Conservation (phyloP, 2,113 vertebrate species). For the Natator depressus region DNA sequence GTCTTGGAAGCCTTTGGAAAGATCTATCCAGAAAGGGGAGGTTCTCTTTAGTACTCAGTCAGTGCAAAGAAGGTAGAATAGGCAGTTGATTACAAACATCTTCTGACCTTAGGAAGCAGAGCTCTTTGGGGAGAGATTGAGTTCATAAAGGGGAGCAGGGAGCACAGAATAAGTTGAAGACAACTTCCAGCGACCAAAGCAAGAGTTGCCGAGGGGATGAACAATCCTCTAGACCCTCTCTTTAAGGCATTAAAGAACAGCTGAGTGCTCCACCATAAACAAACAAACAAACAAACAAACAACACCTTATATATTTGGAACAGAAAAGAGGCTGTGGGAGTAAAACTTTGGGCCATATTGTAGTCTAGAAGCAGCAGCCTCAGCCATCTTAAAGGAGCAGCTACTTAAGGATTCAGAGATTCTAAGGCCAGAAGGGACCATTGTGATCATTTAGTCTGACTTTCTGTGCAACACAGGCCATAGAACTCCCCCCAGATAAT, state of each 20-base stretch:
- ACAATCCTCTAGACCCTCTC: neutral
- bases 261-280: neutral
- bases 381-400: neutral
- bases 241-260: neutral
- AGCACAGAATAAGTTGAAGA: neutral
- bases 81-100: neutral
- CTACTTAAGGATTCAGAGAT: neutral
- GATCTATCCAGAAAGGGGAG: too few species aligned
- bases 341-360: neutral
- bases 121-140: neutral
- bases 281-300: neutral
- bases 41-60: accelerated
- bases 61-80: neutral
- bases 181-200: neutral
- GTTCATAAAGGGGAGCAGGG: neutral
- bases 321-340: neutral
- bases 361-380: neutral
- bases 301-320: neutral
- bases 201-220: neutral
- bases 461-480: neutral
- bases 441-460: neutral
- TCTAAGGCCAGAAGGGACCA: neutral
- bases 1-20: neutral
- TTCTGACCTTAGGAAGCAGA: neutral
- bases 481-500: neutral